Conservation (phyloP, 2,888 invertebrate genomes). For the Entomobrya proxima region DNA sequence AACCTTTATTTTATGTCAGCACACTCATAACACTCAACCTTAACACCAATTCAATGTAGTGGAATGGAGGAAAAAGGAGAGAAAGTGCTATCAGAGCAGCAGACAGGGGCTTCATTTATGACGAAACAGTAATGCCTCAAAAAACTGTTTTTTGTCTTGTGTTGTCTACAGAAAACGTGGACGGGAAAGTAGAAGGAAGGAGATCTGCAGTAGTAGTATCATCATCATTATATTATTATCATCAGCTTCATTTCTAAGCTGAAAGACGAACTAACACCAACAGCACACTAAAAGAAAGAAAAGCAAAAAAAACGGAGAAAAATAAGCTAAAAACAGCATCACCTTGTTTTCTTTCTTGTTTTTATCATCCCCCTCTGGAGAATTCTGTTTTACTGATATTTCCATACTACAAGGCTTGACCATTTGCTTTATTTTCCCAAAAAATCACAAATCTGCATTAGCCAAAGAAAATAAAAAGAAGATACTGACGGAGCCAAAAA, state of each 20-base stretch:
- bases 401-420: constrained; percentile 50
- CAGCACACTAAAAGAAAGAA: not conserved
- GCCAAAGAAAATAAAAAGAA: constrained; percentile 52
- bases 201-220: not conserved
- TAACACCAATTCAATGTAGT: constrained; percentile 65
- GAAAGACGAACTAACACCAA: not conserved
- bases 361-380: constrained; percentile 26
- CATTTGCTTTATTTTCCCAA: constrained; percentile 38
- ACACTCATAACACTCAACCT: constrained; percentile 64
- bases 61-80: constrained; percentile 45
- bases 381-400: not conserved
- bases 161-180: not conserved
- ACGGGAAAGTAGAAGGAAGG: not conserved
- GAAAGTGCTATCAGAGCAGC: not conserved
- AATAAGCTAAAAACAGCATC: constrained; percentile 16
- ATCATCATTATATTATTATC: not conserved
- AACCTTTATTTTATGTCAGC: constrained; percentile 64
- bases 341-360: constrained; percentile 1
- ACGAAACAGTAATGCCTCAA: not conserved
- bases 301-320: not conserved
- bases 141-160: not conserved
- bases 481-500: not conserved
- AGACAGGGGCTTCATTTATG: constrained; percentile 16
- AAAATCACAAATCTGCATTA: constrained; percentile 61
- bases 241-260: constrained; percentile 1